phyloP scores from a whole-genome alignment of 2,113 vertebrate genomes.

The Tauraco erythrolophus region DNA sequence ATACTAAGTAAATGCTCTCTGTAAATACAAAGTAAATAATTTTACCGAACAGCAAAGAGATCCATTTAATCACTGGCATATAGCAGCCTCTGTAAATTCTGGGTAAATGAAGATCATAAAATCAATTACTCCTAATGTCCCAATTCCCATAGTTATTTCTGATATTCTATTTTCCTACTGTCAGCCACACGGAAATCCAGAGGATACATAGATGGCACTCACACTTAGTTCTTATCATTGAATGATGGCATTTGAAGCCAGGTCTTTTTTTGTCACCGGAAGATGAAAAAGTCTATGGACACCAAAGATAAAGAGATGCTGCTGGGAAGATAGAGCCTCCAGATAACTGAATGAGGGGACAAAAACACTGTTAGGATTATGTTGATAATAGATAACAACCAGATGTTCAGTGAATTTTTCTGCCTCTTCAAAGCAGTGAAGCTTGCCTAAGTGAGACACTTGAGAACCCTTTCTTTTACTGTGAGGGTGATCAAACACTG shows the following conservation, averaged over 20 bases:
- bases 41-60: neutral
- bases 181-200: neutral
- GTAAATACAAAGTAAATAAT: neutral
- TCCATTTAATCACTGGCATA: neutral
- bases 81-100: neutral
- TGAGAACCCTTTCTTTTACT: too few relatives aligned
- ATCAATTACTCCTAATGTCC: neutral
- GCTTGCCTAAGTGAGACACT: slow-evolving; percentile 59
- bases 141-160: neutral
- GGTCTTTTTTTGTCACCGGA: neutral
- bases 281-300: neutral
- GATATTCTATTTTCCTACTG: neutral
- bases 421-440: slow-evolving; percentile 65
- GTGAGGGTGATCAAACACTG: neutral
- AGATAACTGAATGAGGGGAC: neutral
- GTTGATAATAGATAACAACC: slow-evolving; percentile 58
- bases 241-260: neutral
- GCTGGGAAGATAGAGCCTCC: neutral
- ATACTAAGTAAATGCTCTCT: neutral
- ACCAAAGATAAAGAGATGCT: neutral
- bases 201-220: neutral
- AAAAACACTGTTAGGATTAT: slow-evolving; percentile 47
- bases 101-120: neutral
- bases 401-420: slow-evolving; percentile 65
- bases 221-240: neutral